A percentile compares a stretch with the other conserved stretches of the same genome.
These are phyloP conservation scores for Willisornis vidua DNA, from an alignment of 2,113 vertebrate genomes.

Conservation along the genomic window DNA sequence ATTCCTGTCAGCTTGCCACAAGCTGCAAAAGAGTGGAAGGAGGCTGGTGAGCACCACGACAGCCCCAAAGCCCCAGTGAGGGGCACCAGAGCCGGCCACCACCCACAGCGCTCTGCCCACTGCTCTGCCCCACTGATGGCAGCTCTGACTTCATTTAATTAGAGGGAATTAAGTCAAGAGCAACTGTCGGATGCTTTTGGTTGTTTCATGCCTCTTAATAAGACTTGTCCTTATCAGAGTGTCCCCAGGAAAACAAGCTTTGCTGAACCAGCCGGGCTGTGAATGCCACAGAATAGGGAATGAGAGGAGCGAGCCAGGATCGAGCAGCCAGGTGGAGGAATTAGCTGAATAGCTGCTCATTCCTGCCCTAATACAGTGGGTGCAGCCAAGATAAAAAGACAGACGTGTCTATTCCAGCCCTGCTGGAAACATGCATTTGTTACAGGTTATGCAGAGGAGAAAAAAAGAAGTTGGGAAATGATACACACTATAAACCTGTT, in stretches of 20 bases:
- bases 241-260: neutral
- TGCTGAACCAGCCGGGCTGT: neutral
- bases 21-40: slow-evolving; percentile 80
- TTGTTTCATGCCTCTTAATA: neutral
- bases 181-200: neutral
- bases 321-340: neutral
- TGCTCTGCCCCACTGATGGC: neutral
- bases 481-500: neutral
- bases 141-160: neutral
- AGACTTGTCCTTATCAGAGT: neutral
- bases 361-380: neutral
- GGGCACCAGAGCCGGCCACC: neutral
- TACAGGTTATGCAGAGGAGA: neutral
- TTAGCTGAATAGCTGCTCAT: neutral
- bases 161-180: neutral
- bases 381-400: neutral
- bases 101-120: neutral
- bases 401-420: neutral
- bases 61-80: rapidly evolving
- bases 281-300: neutral
- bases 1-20: slow-evolving; percentile 96
- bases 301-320: neutral
- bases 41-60: neutral
- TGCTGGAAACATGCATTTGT: neutral
- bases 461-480: neutral